Percentiles rank a stretch among this genome's conserved stretches.
Evolutionary conservation across 2,113 vertebrate species (phyloP).

Genomic region (Corapipo altera): DNA sequence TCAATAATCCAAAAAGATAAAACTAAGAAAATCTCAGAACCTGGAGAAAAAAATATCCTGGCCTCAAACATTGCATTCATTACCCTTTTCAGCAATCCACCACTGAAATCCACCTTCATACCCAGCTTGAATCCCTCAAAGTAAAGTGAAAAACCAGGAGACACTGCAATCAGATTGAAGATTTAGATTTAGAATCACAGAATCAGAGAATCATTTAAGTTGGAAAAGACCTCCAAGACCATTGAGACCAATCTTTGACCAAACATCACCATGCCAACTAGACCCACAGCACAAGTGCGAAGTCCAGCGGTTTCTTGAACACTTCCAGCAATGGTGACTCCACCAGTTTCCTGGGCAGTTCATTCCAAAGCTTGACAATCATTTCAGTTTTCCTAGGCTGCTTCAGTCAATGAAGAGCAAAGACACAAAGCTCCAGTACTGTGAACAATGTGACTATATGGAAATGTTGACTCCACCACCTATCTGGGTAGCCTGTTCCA

Average conservation of each 20-base stretch:
- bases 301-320: background rate
- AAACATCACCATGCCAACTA: background rate
- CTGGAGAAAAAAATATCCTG: background rate
- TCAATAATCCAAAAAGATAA: background rate
- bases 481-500: background rate
- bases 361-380: background rate
- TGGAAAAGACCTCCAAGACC: background rate
- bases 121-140: background rate
- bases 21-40: background rate
- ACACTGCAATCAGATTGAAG: background rate
- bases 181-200: background rate
- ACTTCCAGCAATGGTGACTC: background rate
- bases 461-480: too few relatives aligned
- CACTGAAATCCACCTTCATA: background rate
- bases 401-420: too few relatives aligned
- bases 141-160: background rate
- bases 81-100: background rate
- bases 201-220: background rate
- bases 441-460: too few relatives aligned
- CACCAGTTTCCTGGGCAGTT: background rate
- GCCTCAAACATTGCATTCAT: background rate
- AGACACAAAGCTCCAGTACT: too few relatives aligned
- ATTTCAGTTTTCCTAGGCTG: background rate
- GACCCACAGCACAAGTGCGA: background rate
- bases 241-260: background rate